Conservation (phyloP, 2,113 vertebrate genomes). For the Gadus chalcogrammus region DNA sequence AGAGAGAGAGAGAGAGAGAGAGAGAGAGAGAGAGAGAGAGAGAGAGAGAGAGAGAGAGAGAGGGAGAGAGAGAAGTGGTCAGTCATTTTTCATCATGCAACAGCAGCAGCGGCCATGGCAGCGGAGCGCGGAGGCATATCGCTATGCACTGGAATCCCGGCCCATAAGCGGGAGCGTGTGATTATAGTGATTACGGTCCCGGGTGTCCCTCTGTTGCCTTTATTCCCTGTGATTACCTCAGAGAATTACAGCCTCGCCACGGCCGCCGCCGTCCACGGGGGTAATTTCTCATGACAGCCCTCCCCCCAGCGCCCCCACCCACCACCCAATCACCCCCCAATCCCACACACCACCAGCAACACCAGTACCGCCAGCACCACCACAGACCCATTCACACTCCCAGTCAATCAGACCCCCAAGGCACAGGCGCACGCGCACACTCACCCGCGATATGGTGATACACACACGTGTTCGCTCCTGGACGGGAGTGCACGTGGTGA, state of each 20-base stretch:
- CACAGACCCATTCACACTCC: conserved; percentile 49
- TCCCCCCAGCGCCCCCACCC: conserved; percentile 20
- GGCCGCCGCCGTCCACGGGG: conserved; percentile 58
- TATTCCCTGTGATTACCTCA: conserved; percentile 72
- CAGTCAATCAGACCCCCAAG: conserved; percentile 24
- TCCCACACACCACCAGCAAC: too few relatives aligned
- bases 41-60: neutral
- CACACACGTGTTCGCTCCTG: conserved; percentile 5
- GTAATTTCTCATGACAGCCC: conserved; percentile 70
- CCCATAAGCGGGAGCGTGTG: conserved; percentile 64
- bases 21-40: too few relatives aligned
- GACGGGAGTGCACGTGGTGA: conserved; percentile 7
- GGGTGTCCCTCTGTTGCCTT: conserved; percentile 69
- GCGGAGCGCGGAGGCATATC: conserved; percentile 40
- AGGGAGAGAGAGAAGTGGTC: conserved; percentile 48
- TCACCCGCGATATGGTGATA: neutral
- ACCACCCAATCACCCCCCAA: too few relatives aligned
- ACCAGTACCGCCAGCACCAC: neutral
- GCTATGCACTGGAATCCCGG: conserved; percentile 60
- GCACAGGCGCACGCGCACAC: conserved; percentile 24
- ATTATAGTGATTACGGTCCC: conserved; percentile 72
- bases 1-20: too few relatives aligned
- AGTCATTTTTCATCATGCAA: conserved; percentile 52
- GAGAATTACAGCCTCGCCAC: conserved; percentile 69
- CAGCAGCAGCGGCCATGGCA: conserved; percentile 32